Conservation (phyloP, 2,113 vertebrate species). For the Platichthys flesus region DNA sequence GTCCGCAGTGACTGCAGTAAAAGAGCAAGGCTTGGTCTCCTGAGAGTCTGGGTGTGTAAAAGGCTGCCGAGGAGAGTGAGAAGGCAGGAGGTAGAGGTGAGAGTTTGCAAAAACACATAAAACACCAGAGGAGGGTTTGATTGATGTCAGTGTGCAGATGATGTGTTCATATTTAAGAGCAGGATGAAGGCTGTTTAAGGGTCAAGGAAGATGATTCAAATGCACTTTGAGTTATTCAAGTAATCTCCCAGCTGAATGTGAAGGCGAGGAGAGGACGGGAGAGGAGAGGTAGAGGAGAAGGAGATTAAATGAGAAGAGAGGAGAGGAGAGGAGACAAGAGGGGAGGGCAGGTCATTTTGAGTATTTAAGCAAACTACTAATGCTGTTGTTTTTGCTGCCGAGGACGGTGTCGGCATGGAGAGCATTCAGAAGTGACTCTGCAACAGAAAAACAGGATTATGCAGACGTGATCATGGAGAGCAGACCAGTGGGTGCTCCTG, state of each 20-base stretch:
- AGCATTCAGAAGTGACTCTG: slow-evolving; percentile 46
- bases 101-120: slow-evolving; percentile 4
- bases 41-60: slow-evolving; percentile 57
- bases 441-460: slow-evolving; percentile 66
- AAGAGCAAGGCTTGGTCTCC: slow-evolving; percentile 54
- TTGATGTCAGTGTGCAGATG: slow-evolving; percentile 29
- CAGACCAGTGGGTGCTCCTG: slow-evolving; percentile 36
- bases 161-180: slow-evolving; percentile 28
- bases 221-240: slow-evolving; percentile 21
- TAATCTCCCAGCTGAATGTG: not conserved
- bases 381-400: slow-evolving; percentile 4
- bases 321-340: not conserved
- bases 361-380: slow-evolving; percentile 14
- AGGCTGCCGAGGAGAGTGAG: slow-evolving; percentile 39
- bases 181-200: slow-evolving; percentile 8
- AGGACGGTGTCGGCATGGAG: slow-evolving; percentile 10
- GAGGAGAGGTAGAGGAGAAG: slow-evolving; percentile 5
- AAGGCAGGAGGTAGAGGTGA: slow-evolving; percentile 11
- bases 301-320: not conserved
- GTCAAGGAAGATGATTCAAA: slow-evolving; percentile 40
- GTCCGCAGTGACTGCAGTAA: slow-evolving; percentile 54
- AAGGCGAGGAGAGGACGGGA: slow-evolving; percentile 1
- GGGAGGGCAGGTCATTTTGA: not conserved
- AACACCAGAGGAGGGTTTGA: slow-evolving; percentile 13
- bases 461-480: slow-evolving; percentile 38